Conservation (phyloP, 2,888 invertebrate genomes). For the Ophion slaviceki region DNA sequence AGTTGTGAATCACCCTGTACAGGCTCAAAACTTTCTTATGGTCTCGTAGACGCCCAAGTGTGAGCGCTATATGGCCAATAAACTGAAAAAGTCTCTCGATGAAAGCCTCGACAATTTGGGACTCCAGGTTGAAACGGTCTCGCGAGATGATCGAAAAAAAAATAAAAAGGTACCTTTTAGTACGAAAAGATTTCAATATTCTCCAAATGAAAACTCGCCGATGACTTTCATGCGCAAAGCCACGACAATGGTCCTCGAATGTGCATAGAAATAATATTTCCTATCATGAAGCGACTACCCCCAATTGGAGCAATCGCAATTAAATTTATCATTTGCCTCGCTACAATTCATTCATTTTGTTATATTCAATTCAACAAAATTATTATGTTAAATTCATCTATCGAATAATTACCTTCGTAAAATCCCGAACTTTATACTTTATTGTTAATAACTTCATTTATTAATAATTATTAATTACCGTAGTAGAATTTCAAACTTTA, state of each 20-base stretch:
- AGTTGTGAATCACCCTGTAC: no score
- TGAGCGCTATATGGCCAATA: slow-evolving; percentile 19
- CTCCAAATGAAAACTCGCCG: slow-evolving; percentile 38
- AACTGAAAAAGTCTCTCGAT: slow-evolving; percentile 21
- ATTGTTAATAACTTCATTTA: no score
- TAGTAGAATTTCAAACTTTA: not conserved
- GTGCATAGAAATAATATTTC: slow-evolving; percentile 16
- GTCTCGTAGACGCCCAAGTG: not conserved
- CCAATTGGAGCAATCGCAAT: slow-evolving; percentile 6
- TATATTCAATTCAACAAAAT: no score
- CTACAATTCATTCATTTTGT: no score
- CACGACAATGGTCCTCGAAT: not conserved
- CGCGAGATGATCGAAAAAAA: slow-evolving; percentile 48
- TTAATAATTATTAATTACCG: no score
- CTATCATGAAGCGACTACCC: slow-evolving; percentile 19
- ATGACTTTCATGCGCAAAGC: not conserved
- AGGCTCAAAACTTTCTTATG: no score
- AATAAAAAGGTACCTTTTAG: slow-evolving; percentile 19
- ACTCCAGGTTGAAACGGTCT: slow-evolving; percentile 56
- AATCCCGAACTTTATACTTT: no score
- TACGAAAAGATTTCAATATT: not conserved
- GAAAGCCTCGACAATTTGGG: slow-evolving; percentile 43
- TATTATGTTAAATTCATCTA: no score
- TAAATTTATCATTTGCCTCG: not conserved
- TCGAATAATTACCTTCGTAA: no score